A percentile compares a stretch with the other conserved stretches of the same genome.
These are phyloP conservation scores for Hystrix cristata DNA, from an alignment of 2,113 vertebrate species.

Conservation along the genomic window DNA sequence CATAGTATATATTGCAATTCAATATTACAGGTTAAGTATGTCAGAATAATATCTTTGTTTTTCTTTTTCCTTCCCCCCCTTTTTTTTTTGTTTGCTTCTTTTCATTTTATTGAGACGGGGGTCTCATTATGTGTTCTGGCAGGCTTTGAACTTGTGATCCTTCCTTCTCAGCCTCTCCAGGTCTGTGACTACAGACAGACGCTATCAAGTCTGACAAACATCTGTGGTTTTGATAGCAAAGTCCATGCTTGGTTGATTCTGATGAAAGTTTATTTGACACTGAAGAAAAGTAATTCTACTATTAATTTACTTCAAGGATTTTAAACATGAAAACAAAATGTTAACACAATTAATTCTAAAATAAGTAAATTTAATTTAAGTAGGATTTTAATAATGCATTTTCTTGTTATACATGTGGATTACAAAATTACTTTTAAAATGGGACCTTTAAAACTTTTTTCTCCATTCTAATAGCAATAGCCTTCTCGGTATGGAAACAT, in stretches of 20 bases:
- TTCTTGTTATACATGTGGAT: not conserved
- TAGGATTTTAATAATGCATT: not conserved
- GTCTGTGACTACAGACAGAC: not conserved
- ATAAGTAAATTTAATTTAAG: not conserved
- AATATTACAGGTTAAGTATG: not conserved
- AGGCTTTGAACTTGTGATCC: not conserved
- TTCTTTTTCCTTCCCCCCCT: not conserved
- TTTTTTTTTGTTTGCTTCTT: not conserved
- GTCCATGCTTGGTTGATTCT: not conserved
- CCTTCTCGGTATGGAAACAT: not conserved
- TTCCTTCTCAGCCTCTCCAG: not conserved
- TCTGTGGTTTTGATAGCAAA: slow-evolving; percentile 1
- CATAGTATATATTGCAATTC: not conserved
- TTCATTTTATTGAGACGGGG: not conserved
- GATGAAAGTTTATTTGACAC: not conserved
- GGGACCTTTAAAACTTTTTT: not conserved
- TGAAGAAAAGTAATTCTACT: not conserved
- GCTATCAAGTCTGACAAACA: not conserved
- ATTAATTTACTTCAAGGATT: not conserved
- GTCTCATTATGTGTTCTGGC: not conserved
- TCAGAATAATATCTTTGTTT: not conserved
- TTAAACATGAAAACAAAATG: not conserved
- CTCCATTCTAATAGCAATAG: not conserved
- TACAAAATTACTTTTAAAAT: not conserved
- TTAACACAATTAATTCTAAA: slow-evolving; percentile 4